Conservation (phyloP, 2,888 invertebrate genomes). For the Girardia tigrina region DNA sequence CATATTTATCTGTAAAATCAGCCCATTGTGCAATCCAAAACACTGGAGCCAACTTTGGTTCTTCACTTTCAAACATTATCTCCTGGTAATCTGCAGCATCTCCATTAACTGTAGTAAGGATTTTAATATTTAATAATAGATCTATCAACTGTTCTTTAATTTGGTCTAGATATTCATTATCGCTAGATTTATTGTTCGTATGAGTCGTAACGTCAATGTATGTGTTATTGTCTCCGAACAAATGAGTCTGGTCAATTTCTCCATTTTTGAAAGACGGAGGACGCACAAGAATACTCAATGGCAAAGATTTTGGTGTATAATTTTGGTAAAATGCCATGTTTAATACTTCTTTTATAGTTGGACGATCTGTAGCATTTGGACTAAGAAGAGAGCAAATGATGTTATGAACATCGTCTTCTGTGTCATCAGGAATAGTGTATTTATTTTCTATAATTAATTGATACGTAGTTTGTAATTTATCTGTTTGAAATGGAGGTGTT, state of each 20-base stretch:
- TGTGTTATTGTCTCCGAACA: too few species aligned
- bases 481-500: constrained; percentile 32
- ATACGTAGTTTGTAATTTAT: constrained; percentile 24
- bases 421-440: neutral
- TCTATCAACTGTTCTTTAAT: too few species aligned
- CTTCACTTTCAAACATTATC: constrained; percentile 85
- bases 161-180: too few species aligned
- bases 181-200: too few species aligned
- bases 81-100: neutral
- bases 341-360: constrained; percentile 24
- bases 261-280: constrained; percentile 74
- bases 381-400: constrained; percentile 24
- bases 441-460: neutral
- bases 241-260: too few species aligned
- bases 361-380: constrained; percentile 11
- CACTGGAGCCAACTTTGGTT: constrained; percentile 83
- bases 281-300: constrained; percentile 79
- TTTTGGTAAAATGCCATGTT: constrained; percentile 24
- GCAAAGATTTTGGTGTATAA: constrained; percentile 56
- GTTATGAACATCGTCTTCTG: neutral
- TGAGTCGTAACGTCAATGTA: too few species aligned
- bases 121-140: too few species aligned
- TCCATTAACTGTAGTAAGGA: constrained; percentile 13
- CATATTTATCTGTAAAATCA: constrained; percentile 98
- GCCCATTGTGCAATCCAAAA: constrained; percentile 99